Percentiles rank a stretch among this genome's conserved stretches.
phyloP scores from a whole-genome alignment of 2,888 invertebrate species.

The Mythimna loreyi region DNA sequence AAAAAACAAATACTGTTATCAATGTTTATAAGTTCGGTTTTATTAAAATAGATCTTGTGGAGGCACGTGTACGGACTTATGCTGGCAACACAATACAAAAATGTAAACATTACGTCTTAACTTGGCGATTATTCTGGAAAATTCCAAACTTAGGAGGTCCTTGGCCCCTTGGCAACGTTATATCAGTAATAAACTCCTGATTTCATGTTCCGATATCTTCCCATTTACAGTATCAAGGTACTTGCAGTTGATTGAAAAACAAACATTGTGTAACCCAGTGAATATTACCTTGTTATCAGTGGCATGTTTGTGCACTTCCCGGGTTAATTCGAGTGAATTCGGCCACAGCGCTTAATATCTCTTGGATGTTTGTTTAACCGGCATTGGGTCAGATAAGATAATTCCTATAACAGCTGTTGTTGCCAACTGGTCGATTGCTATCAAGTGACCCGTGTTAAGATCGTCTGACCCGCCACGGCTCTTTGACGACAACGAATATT shows the following conservation, averaged over 20 bases:
- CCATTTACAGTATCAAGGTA: slow-evolving; percentile 30
- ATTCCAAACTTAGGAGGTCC: slow-evolving; percentile 31
- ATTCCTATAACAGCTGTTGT: slow-evolving; percentile 69
- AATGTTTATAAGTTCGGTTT: slow-evolving; percentile 61
- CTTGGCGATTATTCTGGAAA: slow-evolving; percentile 18
- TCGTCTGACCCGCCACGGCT: slow-evolving; percentile 43
- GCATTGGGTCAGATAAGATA: slow-evolving; percentile 71
- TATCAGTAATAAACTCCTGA: slow-evolving; percentile 30
- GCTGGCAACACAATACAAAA: slow-evolving; percentile 25
- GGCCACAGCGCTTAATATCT: slow-evolving; percentile 59
- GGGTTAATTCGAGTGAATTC: slow-evolving; percentile 62
- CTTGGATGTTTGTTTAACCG: slow-evolving; percentile 64
- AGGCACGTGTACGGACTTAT: slow-evolving; percentile 55
- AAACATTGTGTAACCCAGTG: slow-evolving; percentile 39
- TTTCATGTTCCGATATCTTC: slow-evolving; percentile 40
- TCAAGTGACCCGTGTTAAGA: slow-evolving; percentile 65
- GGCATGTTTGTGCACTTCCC: slow-evolving; percentile 64
- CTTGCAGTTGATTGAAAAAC: slow-evolving; percentile 50
- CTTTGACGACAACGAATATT: slow-evolving; percentile 34
- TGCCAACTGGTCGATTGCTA: slow-evolving; percentile 61
- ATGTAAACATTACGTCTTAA: slow-evolving; percentile 8
- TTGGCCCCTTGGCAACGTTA: slow-evolving; percentile 13
- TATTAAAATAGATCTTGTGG: slow-evolving; percentile 60
- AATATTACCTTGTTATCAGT: slow-evolving; percentile 51
- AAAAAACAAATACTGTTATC: slow-evolving; percentile 78